Evolutionary conservation across 2,888 invertebrate genomes (phyloP), one percentile per base, ranked within the genome.

Genomic region (Anthrax anthrax): DNA sequence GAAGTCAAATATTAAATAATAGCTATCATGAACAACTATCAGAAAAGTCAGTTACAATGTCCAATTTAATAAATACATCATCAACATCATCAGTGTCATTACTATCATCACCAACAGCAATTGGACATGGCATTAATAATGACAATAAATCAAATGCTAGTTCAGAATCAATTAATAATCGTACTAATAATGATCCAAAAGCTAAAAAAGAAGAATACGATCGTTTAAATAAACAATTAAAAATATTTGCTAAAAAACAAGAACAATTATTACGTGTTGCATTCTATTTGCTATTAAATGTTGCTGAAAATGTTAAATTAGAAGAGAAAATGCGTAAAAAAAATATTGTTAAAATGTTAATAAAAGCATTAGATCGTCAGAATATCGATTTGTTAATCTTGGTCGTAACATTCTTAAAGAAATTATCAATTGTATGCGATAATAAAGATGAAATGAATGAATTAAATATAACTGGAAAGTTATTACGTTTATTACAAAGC

Each of bases 241-340:
- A 84, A 60, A 77, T 80, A 37, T 73, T 94, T 48, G 86, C 91
- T 14, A 84, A 84, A 59, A 92, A 95, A 66, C 96, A 97, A 64
- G 94, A 96, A 60, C 89, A 92, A 61, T 72, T 96, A 18, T 70
- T 96, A 32, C 73, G 91, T 65, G 94, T 92, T 40, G 87, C 90
- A 4, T 89, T 90, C 65, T 92, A 94, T 67, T 75, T 98, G 62
- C 72, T 98, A 46, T 71, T 96, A 43, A 97, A 98, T 65, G 84
- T 98, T 66, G 88, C 96, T 4, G 94, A 95, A 67, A 96, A 95
- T 72, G 78, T 88, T 10, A 85, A 85, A 64, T 86, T 96, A 4
- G 97, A 97, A 69, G 85, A 91, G 68, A 98, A 98, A 72, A 97
- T 98, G 89, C 81, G 89, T 27, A 88, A 90, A 58, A 87, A 94